Base-by-base conservation (phyloP, 2,888 invertebrate species). In the Calameuta filiformis region DNA sequence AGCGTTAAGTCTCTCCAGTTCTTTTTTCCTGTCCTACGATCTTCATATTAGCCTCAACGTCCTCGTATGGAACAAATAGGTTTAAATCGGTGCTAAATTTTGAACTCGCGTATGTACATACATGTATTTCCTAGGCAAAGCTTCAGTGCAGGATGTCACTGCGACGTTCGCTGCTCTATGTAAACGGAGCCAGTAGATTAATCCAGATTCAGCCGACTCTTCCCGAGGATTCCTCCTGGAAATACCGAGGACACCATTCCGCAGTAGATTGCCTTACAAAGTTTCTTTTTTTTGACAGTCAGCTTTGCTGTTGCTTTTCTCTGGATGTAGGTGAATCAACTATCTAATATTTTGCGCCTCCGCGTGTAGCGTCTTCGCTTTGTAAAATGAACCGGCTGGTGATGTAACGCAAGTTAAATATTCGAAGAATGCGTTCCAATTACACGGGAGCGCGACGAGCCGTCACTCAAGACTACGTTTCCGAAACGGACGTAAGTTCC, bases 351-450 rank as follows among this genome's bases (percentile, higher is more conserved):
- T 56, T 56, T 23, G 56, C 23, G 56, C 12, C 12, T 33, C 15
- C 12, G 75, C 12, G 23, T 4, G 40, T 23, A n/a, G 35, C 33
- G 4, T 35, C 69, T 68, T 35, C 68, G 2, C 34, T 69, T 12
- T 76, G 11, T 34, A 3, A 30, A 33, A 23, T 11, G n/a, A 76
- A 35, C 76, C 76, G 69, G 23, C 23, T 56, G 33, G 11, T 68
- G 56, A 76, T 34, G 34, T 35, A 73, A 56, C n/a, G 31, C 56
- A 69, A 76, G 69, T 77, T 69, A 75, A 78, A 82, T 76, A 82
- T 80, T 79, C 80, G 79, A 69, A 83, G 81, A 80, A 83, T 84
- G 80, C 75, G 81, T 78, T 68, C 82, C 85, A 85, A 85, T 85
- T 85, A 85, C 83, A 75, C 75, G 75, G 75, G 73, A 56, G 40